Percentiles rank a stretch among this genome's conserved stretches.
Conservation (phyloP, 2,113 vertebrate genomes). For the Hylia prasina region DNA sequence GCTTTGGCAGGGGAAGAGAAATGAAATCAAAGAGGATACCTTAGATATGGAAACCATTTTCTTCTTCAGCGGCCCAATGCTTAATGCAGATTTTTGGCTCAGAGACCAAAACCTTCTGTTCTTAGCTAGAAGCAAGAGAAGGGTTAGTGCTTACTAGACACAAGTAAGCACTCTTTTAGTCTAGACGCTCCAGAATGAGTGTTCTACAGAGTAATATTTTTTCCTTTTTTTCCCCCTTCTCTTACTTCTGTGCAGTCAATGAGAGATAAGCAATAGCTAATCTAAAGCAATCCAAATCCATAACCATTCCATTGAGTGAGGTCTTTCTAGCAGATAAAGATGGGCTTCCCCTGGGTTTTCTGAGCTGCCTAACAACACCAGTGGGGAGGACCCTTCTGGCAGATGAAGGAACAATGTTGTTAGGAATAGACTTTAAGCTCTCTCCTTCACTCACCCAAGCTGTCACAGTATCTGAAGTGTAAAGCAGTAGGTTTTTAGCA, state of each 20-base stretch:
- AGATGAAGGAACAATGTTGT: not conserved
- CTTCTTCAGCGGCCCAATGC: not conserved
- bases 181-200: not conserved
- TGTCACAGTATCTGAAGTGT: not conserved
- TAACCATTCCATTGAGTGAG: not conserved
- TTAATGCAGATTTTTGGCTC: not conserved
- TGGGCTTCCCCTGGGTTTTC: not conserved
- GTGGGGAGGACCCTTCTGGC: not conserved
- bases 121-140: not conserved
- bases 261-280: not conserved
- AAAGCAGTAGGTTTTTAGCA: not conserved
- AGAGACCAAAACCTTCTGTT: not conserved
- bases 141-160: not conserved
- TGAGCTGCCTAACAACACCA: not conserved
- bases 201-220: not conserved
- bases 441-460: not conserved
- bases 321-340: not conserved
- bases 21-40: not conserved
- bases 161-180: not conserved
- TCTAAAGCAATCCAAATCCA: not conserved
- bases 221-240: not conserved
- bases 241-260: not conserved
- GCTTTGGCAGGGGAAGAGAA: not conserved
- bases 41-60: not conserved
- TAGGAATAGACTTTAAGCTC: not conserved